phyloP scores from a whole-genome alignment of 2,113 vertebrate species.

The Pelecanoides urinatrix region DNA sequence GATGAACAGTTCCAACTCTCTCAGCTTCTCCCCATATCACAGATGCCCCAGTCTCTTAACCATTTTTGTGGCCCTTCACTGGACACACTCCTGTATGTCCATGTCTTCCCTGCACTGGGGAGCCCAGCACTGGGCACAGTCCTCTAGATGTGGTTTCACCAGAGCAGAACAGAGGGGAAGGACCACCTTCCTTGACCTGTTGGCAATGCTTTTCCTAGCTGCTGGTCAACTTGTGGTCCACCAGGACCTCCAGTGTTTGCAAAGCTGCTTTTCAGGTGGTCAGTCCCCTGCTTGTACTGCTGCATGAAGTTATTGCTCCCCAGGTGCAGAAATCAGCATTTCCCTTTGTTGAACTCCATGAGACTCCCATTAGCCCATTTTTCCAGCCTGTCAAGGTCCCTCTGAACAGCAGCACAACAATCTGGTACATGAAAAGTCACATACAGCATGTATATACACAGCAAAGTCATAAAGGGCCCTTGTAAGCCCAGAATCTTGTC shows the following conservation, averaged over 20 bases:
- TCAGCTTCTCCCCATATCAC: neutral
- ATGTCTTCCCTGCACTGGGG: too few species aligned
- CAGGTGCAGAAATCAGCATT: neutral
- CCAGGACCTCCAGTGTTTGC: neutral
- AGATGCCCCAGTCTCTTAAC: neutral
- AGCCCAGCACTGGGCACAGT: neutral
- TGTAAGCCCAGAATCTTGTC: neutral
- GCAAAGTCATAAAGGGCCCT: neutral
- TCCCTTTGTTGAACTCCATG: neutral
- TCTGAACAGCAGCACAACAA: neutral
- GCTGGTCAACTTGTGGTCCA: neutral
- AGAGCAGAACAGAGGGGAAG: neutral
- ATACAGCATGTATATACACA: accelerated
- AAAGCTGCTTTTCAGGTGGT: neutral
- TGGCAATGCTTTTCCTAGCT: neutral
- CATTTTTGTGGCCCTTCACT: too few species aligned
- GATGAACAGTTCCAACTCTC: neutral
- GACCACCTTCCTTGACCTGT: neutral
- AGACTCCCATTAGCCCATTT: too few species aligned
- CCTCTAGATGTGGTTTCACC: neutral
- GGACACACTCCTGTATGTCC: neutral
- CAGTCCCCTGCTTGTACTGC: neutral
- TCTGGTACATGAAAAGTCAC: neutral
- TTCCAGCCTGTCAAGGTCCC: neutral
- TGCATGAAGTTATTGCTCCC: neutral